Conservation (phyloP, 2,888 invertebrate genomes). For the Panzeria rudis region DNA sequence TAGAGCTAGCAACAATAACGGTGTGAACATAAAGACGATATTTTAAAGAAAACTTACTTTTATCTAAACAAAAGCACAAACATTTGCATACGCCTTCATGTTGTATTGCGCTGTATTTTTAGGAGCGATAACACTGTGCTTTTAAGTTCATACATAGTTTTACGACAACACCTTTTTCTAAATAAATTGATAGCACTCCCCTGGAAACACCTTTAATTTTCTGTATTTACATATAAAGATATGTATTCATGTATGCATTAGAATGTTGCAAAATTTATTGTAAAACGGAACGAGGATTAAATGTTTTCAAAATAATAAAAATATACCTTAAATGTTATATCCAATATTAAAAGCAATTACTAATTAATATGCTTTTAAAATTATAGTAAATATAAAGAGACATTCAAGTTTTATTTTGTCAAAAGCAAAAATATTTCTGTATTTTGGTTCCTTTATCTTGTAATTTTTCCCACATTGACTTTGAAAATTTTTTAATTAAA, state of each 20-base stretch:
- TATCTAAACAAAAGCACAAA: background rate
- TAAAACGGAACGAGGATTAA: background rate
- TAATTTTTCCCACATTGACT: no score
- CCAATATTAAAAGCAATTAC: no score
- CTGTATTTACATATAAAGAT: background rate
- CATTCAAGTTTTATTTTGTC: no score
- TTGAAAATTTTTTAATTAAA: no score
- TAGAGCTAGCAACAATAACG: background rate
- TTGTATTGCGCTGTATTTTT: background rate
- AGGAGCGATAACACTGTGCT: background rate
- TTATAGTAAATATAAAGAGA: no score
- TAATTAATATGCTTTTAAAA: no score
- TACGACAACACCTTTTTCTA: background rate
- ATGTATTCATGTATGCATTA: background rate
- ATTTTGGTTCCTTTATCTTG: no score
- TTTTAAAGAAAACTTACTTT: background rate
- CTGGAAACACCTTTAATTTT: background rate
- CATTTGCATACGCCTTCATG: background rate
- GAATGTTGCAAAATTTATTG: slow-evolving; percentile 7
- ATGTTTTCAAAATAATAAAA: background rate
- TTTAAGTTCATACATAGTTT: background rate
- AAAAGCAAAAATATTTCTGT: no score
- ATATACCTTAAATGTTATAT: background rate
- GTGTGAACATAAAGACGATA: slow-evolving; percentile 11
- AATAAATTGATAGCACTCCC: background rate